Conservation (phyloP, 2,113 vertebrate genomes). For the Tragulus kanchil region DNA sequence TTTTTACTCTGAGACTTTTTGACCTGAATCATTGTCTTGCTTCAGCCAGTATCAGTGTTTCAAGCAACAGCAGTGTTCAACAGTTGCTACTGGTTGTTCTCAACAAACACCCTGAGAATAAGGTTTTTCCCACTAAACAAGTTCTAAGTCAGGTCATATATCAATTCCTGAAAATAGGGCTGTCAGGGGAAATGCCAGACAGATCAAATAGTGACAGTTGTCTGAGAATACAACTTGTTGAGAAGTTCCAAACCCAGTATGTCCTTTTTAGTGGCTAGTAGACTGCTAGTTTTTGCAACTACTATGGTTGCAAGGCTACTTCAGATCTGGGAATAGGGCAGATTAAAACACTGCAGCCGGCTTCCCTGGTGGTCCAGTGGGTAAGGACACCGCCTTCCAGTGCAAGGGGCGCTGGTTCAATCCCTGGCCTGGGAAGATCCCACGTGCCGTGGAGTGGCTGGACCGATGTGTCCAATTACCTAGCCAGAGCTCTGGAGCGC, state of each 20-base stretch:
- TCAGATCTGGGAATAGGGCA: neutral
- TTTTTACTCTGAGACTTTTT: neutral
- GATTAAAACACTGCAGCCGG: neutral
- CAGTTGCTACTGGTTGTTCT: constrained; percentile 12
- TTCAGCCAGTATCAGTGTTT: neutral
- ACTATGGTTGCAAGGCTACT: neutral
- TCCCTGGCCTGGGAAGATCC: neutral
- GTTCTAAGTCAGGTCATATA: neutral
- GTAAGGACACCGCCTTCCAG: neutral
- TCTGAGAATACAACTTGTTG: neutral
- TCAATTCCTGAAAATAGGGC: neutral
- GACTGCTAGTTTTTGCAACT: neutral
- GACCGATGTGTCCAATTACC: no score
- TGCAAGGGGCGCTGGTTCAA: neutral
- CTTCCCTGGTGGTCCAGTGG: neutral
- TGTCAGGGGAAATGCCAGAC: neutral
- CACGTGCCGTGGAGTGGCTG: neutral
- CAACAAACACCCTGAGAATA: neutral
- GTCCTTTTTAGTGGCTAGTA: neutral
- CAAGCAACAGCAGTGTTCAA: neutral
- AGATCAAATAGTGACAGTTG: neutral
- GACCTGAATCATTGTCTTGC: neutral
- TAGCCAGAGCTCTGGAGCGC: no score
- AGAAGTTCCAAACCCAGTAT: neutral
- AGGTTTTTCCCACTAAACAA: neutral